A percentile compares a stretch with the other conserved stretches of the same genome.
Evolutionary conservation across 2,113 vertebrate genomes (phyloP).

Genomic region (Mustela lutreola): DNA sequence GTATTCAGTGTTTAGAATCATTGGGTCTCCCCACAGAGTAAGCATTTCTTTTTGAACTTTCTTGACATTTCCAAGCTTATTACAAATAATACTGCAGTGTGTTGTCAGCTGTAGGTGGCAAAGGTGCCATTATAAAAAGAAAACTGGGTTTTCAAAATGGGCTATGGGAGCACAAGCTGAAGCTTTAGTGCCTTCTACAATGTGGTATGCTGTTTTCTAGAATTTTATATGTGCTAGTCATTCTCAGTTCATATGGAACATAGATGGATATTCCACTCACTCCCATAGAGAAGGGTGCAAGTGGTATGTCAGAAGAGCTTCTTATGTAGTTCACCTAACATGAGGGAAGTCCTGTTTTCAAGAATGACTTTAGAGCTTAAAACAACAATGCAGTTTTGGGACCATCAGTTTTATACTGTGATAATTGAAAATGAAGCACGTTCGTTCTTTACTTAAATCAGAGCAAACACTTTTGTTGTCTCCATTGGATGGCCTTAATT

Average conservation of each 20-base stretch:
- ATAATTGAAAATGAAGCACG: slow-evolving; percentile 78
- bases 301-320: slow-evolving; percentile 69
- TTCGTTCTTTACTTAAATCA: slow-evolving; percentile 78
- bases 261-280: slow-evolving; percentile 78
- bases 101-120: slow-evolving; percentile 85
- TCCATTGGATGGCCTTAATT: slow-evolving; percentile 86
- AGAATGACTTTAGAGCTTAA: slow-evolving; percentile 73
- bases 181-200: slow-evolving; percentile 91
- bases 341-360: slow-evolving; percentile 75
- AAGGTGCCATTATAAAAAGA: slow-evolving; percentile 83
- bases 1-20: slow-evolving; percentile 78
- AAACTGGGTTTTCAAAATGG: slow-evolving; percentile 80
- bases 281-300: slow-evolving; percentile 79
- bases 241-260: slow-evolving; percentile 71
- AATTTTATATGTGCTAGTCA: slow-evolving; percentile 82
- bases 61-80: slow-evolving; percentile 80
- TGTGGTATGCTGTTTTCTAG: slow-evolving; percentile 86
- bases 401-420: slow-evolving; percentile 83
- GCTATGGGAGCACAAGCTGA: slow-evolving; percentile 89
- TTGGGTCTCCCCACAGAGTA: slow-evolving; percentile 77
- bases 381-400: slow-evolving; percentile 82
- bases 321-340: slow-evolving; percentile 73
- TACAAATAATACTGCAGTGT: slow-evolving; percentile 83
- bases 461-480: slow-evolving; percentile 76
- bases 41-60: slow-evolving; percentile 82